phyloP scores from a whole-genome alignment of 1,140 invertebrate species.

The Zophobas morio region DNA sequence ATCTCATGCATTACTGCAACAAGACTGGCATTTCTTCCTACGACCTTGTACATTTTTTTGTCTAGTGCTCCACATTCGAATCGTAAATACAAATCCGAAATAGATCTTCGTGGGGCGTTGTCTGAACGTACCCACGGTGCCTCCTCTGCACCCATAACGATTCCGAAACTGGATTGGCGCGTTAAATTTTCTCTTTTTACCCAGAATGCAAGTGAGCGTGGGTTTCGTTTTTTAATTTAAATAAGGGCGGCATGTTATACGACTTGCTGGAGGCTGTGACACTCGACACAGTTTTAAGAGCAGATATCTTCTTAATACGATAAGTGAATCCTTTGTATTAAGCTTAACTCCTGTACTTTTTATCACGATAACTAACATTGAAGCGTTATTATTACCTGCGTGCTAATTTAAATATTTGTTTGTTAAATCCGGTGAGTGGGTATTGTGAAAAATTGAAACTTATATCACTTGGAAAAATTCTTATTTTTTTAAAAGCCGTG shows the following conservation, averaged over 20 bases:
- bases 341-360: conserved; percentile 23
- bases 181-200: conserved; percentile 5
- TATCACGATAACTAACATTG: conserved; percentile 37
- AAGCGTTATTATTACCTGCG: conserved; percentile 25
- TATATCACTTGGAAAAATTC: conserved; percentile 31
- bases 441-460: conserved; percentile 42
- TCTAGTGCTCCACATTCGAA: too few relatives aligned
- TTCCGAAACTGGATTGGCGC: conserved; percentile 2
- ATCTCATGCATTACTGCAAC: background rate
- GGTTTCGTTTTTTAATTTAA: conserved; percentile 21
- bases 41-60: too few relatives aligned
- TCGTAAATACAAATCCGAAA: too few relatives aligned
- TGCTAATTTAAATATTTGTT: conserved; percentile 40
- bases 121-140: too few relatives aligned
- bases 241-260: conserved; percentile 18
- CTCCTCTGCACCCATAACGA: background rate
- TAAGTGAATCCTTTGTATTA: conserved; percentile 40
- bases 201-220: background rate
- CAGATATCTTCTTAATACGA: conserved; percentile 19
- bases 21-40: too few relatives aligned
- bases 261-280: background rate
- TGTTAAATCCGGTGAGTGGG: background rate
- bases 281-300: conserved; percentile 8
- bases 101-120: too few relatives aligned
- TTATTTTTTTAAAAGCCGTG: conserved; percentile 6